Base-by-base conservation (phyloP, 2,888 invertebrate species). In the Morpho deidamia region DNA sequence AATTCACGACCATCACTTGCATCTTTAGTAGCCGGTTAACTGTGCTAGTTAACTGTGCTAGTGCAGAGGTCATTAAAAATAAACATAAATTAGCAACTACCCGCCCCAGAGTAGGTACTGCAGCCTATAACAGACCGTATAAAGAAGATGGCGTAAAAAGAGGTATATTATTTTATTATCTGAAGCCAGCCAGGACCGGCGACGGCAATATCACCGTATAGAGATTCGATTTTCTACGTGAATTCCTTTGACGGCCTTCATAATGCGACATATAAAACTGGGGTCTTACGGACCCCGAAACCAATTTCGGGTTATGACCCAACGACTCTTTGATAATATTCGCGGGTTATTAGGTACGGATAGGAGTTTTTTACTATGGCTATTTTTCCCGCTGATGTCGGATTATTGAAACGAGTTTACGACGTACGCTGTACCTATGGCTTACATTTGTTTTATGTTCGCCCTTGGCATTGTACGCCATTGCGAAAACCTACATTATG, bases 221-320 rank as follows among this genome's bases (percentile, higher is more conserved):
- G 89, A 90, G 90, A 90, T 90, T 90, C 90, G 90, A 90, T 90
- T 90, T 90, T 90, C 90, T 90, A 90, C 88, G 89, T 90, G 90
- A 90, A 90, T 90, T 90, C 90, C 87, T 90, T 90, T 90, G 90
- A 90, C 90, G 90, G 89, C 89, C 88, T 87, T 88, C 90, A 89
- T 89, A 89, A 89, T 89, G 89, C 89, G 83, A 89, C 88, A 88
- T 89, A 90, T 90, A 90, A 90, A 90, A 90, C 89, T 86, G 86
- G 89, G 86, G 83, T 81, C 87, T 87, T 87, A 88, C 86, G 88
- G 89, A 87, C 89, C 90, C 90, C 89, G 83, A 87, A 90, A 90
- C 90, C 90, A 90, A 90, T 90, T 90, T 90, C 82, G 83, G 85
- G 89, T 90, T 90, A 90, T 89, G 90, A 90, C 90, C 89, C 88